Evolutionary conservation across 2,888 invertebrate species (phyloP), one percentile per base, ranked within the genome.

Genomic region (Pheosia gnoma): DNA sequence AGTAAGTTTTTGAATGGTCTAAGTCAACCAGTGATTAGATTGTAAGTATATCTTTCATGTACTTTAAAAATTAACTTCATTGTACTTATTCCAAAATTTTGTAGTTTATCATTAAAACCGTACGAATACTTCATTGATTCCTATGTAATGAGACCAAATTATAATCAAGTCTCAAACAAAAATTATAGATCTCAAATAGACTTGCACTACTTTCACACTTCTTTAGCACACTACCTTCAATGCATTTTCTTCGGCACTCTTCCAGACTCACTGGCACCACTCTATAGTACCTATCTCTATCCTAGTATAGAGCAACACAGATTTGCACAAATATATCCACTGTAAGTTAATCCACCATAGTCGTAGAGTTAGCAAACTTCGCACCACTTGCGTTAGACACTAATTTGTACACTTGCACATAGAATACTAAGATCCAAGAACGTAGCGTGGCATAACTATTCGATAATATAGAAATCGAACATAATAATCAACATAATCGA

Each of bases 171-270:
- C 45, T 45, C 11, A 25, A 57, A 25, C 9, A 45, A 53, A 72
- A 78, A 85, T 90, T 90, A 90, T 87, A 88, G 90, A 90, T 90
- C 91, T 90, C 90, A 74, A 80, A 82, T 88, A 90, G 88, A 84
- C 85, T 75, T 90, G 92, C 93, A 93, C 93, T 71, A 90, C 89
- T 88, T 87, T 80, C 78, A 91, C 91, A 91, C 89, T 88, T 87
- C 86, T 86, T 74, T 90, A 90, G 92, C 84, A 91, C 92, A 92
- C 90, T 75, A 86, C 81, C 87, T 90, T 87, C 86, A 80, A 85
- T 89, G 91, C 90, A 90, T 88, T 83, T 68, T 85, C 88, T 90
- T 87, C 84, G 82, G 88, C 87, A 89, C 85, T 85, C 78, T 87
- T 86, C 80, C 78, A 74, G 65, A 87, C 83, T 81, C 80, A 85